Conservation (phyloP, 1,140 invertebrate species). For the Harlomillsia oculata region DNA sequence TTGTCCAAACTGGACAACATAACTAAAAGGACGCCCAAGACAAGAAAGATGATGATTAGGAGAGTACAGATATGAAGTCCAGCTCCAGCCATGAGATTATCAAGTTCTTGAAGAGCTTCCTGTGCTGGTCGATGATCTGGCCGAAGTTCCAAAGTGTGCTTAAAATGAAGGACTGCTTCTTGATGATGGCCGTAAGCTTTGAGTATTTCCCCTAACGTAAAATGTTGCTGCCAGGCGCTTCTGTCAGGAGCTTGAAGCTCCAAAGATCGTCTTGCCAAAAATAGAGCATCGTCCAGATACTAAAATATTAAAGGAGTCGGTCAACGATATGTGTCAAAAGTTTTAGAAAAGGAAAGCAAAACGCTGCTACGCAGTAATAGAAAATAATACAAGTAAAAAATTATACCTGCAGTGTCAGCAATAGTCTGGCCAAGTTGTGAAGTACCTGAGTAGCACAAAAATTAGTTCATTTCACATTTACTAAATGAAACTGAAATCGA, state of each 20-base stretch:
- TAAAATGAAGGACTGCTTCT: constrained; percentile 63
- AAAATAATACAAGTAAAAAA: no score
- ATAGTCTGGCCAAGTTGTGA: constrained; percentile 68
- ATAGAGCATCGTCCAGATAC: constrained; percentile 79
- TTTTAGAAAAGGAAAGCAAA: no score
- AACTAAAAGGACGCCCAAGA: constrained; percentile 66
- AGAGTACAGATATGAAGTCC: constrained; percentile 66
- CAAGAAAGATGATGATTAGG: constrained; percentile 72
- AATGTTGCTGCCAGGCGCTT: constrained; percentile 81
- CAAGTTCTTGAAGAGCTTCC: constrained; percentile 64
- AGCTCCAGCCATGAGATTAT: constrained; percentile 58
- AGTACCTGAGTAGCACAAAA: constrained; percentile 46
- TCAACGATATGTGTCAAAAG: constrained; percentile 41
- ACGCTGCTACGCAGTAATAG: no score
- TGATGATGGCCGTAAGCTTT: constrained; percentile 71
- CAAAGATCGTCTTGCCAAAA: constrained; percentile 61
- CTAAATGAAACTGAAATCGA: not conserved
- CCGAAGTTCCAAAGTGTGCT: constrained; percentile 63
- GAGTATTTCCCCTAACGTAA: constrained; percentile 73
- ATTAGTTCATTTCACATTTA: not conserved
- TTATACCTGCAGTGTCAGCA: constrained; percentile 39
- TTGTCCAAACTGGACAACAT: constrained; percentile 63
- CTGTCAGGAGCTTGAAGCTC: constrained; percentile 67
- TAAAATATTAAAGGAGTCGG: no score
- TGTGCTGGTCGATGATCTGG: constrained; percentile 70